Evolutionary conservation across 1,140 invertebrate species (phyloP).

Genomic region (Catajapyx aquilonaris): DNA sequence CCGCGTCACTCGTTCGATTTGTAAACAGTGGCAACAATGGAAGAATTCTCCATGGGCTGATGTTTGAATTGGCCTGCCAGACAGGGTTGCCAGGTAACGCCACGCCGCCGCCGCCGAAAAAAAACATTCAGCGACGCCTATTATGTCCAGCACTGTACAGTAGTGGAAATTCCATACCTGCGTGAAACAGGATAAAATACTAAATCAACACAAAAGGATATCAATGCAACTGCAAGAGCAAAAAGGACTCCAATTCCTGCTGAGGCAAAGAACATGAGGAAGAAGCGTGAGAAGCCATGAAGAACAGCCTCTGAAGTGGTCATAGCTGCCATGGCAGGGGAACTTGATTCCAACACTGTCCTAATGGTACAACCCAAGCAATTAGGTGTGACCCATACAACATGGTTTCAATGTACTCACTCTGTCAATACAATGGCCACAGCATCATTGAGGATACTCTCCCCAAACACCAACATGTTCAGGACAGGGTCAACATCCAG

Average conservation of each 20-base stretch:
- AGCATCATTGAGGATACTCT: constrained; percentile 94
- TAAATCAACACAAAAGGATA: constrained; percentile 32
- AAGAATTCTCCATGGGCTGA: too few relatives aligned
- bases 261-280: constrained; percentile 95
- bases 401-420: constrained; percentile 33
- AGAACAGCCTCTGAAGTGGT: constrained; percentile 59
- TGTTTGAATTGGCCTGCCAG: too few relatives aligned
- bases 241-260: constrained; percentile 91
- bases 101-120: too few relatives aligned
- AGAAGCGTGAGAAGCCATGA: constrained; percentile 76
- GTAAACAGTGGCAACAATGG: too few relatives aligned
- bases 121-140: too few relatives aligned
- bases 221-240: constrained; percentile 77
- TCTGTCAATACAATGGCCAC: constrained; percentile 93
- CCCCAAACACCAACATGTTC: constrained; percentile 97
- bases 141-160: too few relatives aligned
- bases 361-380: constrained; percentile 13
- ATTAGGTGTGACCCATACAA: constrained; percentile 2
- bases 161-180: too few relatives aligned
- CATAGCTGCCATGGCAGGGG: constrained; percentile 37
- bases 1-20: too few relatives aligned
- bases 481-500: constrained; percentile 84
- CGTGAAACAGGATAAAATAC: too few relatives aligned
- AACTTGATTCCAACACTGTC: constrained; percentile 41
- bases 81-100: too few relatives aligned